Conservation (phyloP, 1,140 invertebrate species). For the Chironomus tepperi region DNA sequence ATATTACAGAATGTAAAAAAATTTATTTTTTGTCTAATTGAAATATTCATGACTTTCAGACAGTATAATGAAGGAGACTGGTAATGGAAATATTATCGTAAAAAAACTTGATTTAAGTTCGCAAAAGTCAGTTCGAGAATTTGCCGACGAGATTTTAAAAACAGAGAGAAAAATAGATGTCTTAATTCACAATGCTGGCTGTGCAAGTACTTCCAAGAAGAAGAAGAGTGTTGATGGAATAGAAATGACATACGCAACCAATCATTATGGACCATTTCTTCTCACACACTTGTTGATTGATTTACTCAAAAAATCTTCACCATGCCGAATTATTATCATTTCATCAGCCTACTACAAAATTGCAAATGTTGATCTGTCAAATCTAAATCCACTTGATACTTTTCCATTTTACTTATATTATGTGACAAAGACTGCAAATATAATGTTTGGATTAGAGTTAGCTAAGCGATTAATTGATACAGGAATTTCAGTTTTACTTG, state of each 20-base stretch:
- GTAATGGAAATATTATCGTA: constrained; percentile 38
- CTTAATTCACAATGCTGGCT: constrained; percentile 67
- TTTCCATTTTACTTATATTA: constrained; percentile 66
- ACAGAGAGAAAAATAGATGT: constrained; percentile 50
- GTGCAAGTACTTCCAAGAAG: constrained; percentile 45
- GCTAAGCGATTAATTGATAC: constrained; percentile 65
- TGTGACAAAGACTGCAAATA: constrained; percentile 80
- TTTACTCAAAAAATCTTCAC: constrained; percentile 58
- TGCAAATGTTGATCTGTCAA: constrained; percentile 58
- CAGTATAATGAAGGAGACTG: constrained; percentile 36
- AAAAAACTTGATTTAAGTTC: constrained; percentile 47
- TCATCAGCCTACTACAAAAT: constrained; percentile 66
- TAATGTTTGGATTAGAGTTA: constrained; percentile 75
- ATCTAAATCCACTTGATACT: constrained; percentile 55
- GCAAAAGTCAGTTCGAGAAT: constrained; percentile 45
- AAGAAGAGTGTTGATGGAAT: constrained; percentile 43
- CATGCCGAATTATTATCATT: constrained; percentile 69
- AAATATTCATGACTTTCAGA: constrained; percentile 26
- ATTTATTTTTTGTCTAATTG: too few species aligned
- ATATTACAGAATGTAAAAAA: constrained; percentile 27
- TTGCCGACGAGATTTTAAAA: constrained; percentile 43
- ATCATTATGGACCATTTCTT: constrained; percentile 46
- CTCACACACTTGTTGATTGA: constrained; percentile 48
- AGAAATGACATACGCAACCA: constrained; percentile 41
- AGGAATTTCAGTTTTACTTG: constrained; percentile 70